Conservation (phyloP, 1,140 invertebrate species). For the Aphaenogaster floridana region DNA sequence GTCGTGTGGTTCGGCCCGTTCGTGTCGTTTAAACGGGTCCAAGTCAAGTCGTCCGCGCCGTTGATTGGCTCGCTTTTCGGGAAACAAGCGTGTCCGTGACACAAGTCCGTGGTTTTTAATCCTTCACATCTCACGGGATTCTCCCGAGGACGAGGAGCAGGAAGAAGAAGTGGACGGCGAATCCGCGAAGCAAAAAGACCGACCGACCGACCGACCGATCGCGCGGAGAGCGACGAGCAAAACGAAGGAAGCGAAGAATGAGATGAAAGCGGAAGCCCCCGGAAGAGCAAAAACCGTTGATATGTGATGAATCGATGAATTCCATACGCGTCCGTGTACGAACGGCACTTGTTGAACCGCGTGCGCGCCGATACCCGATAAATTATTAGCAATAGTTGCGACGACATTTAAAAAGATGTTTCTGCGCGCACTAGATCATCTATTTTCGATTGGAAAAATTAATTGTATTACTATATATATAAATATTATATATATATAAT, state of each 20-base stretch:
- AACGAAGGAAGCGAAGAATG: conserved; percentile 34
- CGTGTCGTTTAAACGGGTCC: neutral
- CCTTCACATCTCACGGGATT: conserved; percentile 39
- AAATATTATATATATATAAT: neutral
- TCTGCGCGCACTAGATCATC: neutral
- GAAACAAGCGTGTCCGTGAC: conserved; percentile 47
- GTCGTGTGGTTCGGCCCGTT: neutral
- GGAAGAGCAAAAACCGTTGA: conserved; percentile 54
- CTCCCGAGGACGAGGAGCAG: conserved; percentile 22
- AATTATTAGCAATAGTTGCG: conserved; percentile 18
- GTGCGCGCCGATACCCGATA: neutral
- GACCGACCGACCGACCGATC: conserved; percentile 21
- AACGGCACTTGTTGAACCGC: conserved; percentile 55
- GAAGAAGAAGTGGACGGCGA: conserved; percentile 34
- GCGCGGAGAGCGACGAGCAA: conserved; percentile 47
- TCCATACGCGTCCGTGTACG: conserved; percentile 4
- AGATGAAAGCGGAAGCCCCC: conserved; percentile 52
- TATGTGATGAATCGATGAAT: conserved; percentile 63
- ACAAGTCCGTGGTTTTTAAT: conserved; percentile 47
- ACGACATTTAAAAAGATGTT: neutral
- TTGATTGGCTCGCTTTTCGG: conserved; percentile 49
- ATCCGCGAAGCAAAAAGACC: conserved; percentile 43
- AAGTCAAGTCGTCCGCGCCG: conserved; percentile 18
- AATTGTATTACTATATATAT: neutral
- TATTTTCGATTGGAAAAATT: neutral